Evolutionary conservation across 2,113 vertebrate genomes (phyloP).

Genomic region (Sturnus vulgaris): DNA sequence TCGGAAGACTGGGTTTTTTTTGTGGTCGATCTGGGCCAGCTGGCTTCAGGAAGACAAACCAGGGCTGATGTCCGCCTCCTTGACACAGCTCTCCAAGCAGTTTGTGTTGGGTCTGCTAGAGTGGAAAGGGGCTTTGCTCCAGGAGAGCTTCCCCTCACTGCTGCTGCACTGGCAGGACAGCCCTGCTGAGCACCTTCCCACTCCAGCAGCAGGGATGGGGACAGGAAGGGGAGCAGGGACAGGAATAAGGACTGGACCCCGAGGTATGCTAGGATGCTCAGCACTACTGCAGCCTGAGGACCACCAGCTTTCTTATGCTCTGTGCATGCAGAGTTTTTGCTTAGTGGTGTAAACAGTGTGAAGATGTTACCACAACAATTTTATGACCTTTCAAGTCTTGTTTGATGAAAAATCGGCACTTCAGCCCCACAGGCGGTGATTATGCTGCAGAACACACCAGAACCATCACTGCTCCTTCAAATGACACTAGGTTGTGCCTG

Average conservation of each 20-base stretch:
- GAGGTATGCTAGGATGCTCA: neutral
- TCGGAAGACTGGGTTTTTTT: neutral
- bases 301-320: rapidly evolving
- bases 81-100: rapidly evolving
- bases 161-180: neutral
- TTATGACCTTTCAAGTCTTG: neutral
- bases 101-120: neutral
- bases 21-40: neutral
- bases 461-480: neutral
- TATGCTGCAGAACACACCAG: rapidly evolving
- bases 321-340: rapidly evolving
- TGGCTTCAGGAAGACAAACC: neutral
- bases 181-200: neutral
- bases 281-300: neutral
- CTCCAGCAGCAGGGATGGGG: neutral
- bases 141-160: rapidly evolving
- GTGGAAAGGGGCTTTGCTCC: neutral
- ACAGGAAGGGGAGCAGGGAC: neutral
- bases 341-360: neutral
- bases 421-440: neutral
- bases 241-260: neutral
- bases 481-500: neutral
- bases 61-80: neutral
- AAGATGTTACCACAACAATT: neutral
- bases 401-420: neutral